Conservation (phyloP, 2,888 invertebrate genomes). For the Catocala sponsa region DNA sequence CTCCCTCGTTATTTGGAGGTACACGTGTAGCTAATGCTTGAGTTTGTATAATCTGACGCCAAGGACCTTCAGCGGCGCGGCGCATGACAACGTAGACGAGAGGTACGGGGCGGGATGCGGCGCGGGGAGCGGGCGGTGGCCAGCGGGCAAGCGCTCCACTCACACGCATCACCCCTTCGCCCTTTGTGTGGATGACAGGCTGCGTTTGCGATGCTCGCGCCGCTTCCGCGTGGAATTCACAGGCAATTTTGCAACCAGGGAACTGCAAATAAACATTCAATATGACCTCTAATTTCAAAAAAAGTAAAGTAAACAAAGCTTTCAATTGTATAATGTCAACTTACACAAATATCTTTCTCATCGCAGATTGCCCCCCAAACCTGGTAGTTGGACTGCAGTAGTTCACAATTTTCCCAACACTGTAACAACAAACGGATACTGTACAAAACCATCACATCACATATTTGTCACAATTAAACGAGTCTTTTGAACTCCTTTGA, state of each 20-base stretch:
- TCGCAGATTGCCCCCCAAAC: slow-evolving; percentile 92
- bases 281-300: neutral
- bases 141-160: slow-evolving; percentile 89
- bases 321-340: slow-evolving; percentile 63
- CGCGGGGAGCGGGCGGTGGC: slow-evolving; percentile 89
- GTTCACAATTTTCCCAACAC: slow-evolving; percentile 93
- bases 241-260: slow-evolving; percentile 91
- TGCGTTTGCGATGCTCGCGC: slow-evolving; percentile 89
- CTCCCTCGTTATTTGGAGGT: slow-evolving; percentile 89
- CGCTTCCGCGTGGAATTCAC: slow-evolving; percentile 90
- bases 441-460: slow-evolving; percentile 57
- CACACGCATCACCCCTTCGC: slow-evolving; percentile 90
- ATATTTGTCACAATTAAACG: slow-evolving; percentile 63
- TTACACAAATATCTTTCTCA: slow-evolving; percentile 92
- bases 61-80: slow-evolving; percentile 89
- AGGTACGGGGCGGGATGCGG: slow-evolving; percentile 87
- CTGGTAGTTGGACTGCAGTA: slow-evolving; percentile 91
- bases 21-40: slow-evolving; percentile 89
- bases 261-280: slow-evolving; percentile 85
- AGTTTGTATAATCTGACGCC: slow-evolving; percentile 91
- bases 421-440: slow-evolving; percentile 84
- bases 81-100: slow-evolving; percentile 92
- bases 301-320: slow-evolving; percentile 10
- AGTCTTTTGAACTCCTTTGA: slow-evolving; percentile 63
- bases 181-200: slow-evolving; percentile 91